Base-by-base conservation (phyloP, 2,797 vertebrate genomes). In the Thalassophryne amazonica region DNA sequence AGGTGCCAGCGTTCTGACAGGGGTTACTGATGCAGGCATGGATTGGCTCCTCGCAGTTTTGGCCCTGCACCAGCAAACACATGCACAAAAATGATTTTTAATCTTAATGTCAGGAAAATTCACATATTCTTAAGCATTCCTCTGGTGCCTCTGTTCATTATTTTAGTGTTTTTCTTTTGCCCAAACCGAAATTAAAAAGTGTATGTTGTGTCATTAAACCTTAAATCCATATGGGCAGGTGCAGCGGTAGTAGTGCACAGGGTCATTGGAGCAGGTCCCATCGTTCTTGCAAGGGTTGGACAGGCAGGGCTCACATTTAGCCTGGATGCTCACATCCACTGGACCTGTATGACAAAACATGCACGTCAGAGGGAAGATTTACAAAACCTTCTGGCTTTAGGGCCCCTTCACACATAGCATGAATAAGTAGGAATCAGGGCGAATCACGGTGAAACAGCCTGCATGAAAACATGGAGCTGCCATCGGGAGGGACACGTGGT, bases 151-250 rank as follows among this genome's bases (percentile, higher is more conserved):
- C n/a, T n/a, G n/a, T n/a, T n/a, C n/a, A n/a, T n/a, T n/a, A n/a
- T n/a, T n/a, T n/a, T n/a, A n/a, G n/a, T n/a, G n/a, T n/a, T n/a
- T n/a, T n/a, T n/a, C n/a, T n/a, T n/a, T n/a, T n/a, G n/a, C n/a
- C n/a, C n/a, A n/a, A n/a, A n/a, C n/a, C n/a, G n/a, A n/a, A n/a
- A n/a, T n/a, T n/a, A n/a, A n/a, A n/a, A n/a, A n/a, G n/a, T 6
- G 29, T 15, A 34, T 13, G 5, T 13, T 27, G 16, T 6, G 9
- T 73, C 22, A 45, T 38, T 33, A 23, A 27, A 97, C 96, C 94
- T 98, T 98, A 77, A 96, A 99, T 58, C 97, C 96, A 49, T 94
- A 98, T 0, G 96, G 97, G 51, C 97, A 99, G 51, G 92, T 95
- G 73, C 97, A 99, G 69, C 93, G 91, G 57, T 99, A 98, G 84